A percentile compares a stretch with the other conserved stretches of the same genome.
Conservation (phyloP, 2,113 vertebrate species). For the Albula glossodonta region DNA sequence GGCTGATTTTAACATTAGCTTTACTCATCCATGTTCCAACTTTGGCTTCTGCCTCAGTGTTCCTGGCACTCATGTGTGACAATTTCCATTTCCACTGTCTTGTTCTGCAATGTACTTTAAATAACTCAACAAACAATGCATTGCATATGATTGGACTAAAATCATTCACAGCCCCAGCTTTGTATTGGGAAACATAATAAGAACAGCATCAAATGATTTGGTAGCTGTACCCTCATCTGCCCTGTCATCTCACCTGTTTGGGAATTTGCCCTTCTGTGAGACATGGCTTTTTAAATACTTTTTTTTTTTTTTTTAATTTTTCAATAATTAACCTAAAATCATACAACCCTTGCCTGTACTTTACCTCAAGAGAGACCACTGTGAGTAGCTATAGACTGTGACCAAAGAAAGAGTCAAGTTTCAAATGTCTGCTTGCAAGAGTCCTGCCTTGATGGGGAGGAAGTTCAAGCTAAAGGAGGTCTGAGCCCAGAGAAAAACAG, state of each 20-base stretch:
- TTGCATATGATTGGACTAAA: background rate
- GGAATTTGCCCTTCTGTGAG: background rate
- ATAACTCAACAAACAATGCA: background rate
- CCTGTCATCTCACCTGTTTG: background rate
- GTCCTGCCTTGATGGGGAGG: background rate
- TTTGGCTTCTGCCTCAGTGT: constrained; percentile 22
- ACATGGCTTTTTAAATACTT: background rate
- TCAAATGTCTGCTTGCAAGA: background rate
- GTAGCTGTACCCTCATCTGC: too few relatives aligned
- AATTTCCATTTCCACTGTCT: constrained; percentile 26
- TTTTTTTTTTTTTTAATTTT: too few relatives aligned
- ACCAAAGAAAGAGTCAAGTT: constrained; percentile 21
- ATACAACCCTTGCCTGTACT: background rate
- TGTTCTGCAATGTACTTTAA: background rate
- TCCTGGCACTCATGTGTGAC: constrained; percentile 29
- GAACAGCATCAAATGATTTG: background rate
- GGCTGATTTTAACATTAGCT: constrained; percentile 32
- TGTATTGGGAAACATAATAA: background rate
- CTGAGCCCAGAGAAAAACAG: background rate
- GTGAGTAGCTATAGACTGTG: constrained; percentile 22
- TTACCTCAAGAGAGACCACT: background rate
- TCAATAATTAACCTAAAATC: background rate
- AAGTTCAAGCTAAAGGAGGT: background rate
- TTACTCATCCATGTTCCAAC: constrained; percentile 31
- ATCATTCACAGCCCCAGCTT: background rate